Base-by-base conservation (phyloP, 1,140 invertebrate genomes). In the Brachionus paranguensis region DNA sequence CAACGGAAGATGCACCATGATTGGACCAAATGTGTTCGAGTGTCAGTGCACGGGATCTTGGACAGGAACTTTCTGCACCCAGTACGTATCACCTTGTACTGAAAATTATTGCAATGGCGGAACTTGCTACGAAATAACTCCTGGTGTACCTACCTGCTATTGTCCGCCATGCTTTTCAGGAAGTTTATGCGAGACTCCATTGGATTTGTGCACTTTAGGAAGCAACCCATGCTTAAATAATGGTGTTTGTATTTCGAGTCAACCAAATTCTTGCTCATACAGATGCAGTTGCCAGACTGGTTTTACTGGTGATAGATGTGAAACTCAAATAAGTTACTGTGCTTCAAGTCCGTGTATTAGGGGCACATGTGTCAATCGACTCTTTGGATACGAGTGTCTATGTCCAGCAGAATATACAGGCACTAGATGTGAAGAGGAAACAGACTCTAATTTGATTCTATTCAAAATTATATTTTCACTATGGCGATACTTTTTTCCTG, bases 51-150 rank as follows among this genome's bases (percentile, higher is more conserved):
- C 24, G 14, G 33, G 24, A 33, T 12, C 65, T 10, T 72, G 53
- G 53, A 47, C 41, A 14, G 83, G 83, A 20, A 17, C 24, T 12
- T 72, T 17, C 43, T 84, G 83, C 41, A 64, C 43, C 20, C n/a
- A 24, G 45, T 81, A 81, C 17, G 17, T 60, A 64, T 81, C 78
- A 68, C 20, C 78, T 24, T 81, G 78, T 68, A 81, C 78, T 6
- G 78, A 55, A 17, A 81, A 81, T 64, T 81, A 64, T 41, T 84
- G 83, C 41, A 84, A 84, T 78, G 83, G 83, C 27, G 83, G 83
- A 45, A 72, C 68, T 53, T 84, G 83, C 29, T 72, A 74, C 20
- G 83, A 84, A 68, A 41, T 27, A 68, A 45, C n/a, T 2, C 79
- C 55, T 29, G 79, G 79, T 33, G 12, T 60, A 50, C 60, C 55